These are phyloP conservation scores for Cephus sareptanus DNA, from an alignment of 2,888 invertebrate genomes.

Conservation along the genomic window DNA sequence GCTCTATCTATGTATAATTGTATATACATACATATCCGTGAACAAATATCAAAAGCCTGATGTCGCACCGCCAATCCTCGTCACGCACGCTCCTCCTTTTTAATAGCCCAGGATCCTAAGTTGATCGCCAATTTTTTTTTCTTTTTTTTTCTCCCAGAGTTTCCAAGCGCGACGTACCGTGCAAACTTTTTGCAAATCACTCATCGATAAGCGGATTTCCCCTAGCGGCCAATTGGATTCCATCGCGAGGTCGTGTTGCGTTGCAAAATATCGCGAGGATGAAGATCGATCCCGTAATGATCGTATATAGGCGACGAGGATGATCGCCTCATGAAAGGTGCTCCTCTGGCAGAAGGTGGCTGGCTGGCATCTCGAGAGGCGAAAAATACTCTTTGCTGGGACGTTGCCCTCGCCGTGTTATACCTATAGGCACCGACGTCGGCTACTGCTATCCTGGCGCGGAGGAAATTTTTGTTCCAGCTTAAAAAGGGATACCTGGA, in stretches of 20 bases:
- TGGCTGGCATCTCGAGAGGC: constrained; percentile 35
- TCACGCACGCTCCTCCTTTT: neutral
- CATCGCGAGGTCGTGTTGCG: neutral
- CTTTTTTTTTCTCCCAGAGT: neutral
- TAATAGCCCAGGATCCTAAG: neutral
- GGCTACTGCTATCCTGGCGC: constrained; percentile 23
- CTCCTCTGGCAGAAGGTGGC: constrained; percentile 26
- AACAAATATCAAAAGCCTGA: neutral
- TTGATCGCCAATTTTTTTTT: neutral
- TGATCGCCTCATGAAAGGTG: neutral
- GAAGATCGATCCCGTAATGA: neutral
- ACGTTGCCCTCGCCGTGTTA: neutral
- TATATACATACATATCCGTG: neutral
- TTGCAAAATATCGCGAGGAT: neutral
- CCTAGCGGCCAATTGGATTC: neutral
- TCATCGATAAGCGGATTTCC: neutral
- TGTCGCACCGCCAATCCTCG: neutral
- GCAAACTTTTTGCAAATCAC: neutral
- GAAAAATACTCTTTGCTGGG: constrained; percentile 38
- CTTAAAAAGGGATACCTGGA: neutral
- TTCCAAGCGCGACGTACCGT: neutral
- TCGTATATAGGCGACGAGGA: neutral
- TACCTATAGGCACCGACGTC: constrained; percentile 23
- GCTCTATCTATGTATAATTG: neutral
- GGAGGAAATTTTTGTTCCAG: neutral